These are phyloP conservation scores for Pithys albifrons DNA, from an alignment of 2,113 vertebrate species.

Conservation along the genomic window DNA sequence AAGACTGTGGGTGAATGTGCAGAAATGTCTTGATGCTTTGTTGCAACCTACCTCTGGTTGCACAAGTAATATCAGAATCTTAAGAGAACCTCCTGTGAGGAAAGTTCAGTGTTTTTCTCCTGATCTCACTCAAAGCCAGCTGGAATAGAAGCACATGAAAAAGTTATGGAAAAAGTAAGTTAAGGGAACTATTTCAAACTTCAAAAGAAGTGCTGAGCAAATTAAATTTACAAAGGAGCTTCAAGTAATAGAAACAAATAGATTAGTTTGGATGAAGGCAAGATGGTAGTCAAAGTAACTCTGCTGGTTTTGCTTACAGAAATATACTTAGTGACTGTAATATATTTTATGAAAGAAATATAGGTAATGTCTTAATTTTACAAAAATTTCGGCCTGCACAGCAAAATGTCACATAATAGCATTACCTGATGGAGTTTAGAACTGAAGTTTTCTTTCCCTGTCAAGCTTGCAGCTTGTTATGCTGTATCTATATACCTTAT, in stretches of 20 bases:
- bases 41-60: background rate
- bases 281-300: background rate
- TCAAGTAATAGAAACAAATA: background rate
- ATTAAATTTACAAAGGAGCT: background rate
- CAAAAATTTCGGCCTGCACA: background rate
- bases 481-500: rapidly evolving
- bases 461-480: background rate
- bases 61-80: background rate
- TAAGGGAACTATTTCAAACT: background rate
- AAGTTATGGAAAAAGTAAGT: background rate
- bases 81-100: background rate
- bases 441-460: background rate
- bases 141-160: background rate
- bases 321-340: background rate
- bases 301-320: background rate
- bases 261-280: background rate
- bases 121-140: background rate
- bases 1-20: background rate
- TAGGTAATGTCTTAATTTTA: background rate
- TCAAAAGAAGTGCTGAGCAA: background rate
- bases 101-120: background rate
- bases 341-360: background rate
- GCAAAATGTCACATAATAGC: background rate
- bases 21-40: background rate
- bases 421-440: background rate